Conservation (phyloP, 2,113 vertebrate species). For the Cathartes aura region DNA sequence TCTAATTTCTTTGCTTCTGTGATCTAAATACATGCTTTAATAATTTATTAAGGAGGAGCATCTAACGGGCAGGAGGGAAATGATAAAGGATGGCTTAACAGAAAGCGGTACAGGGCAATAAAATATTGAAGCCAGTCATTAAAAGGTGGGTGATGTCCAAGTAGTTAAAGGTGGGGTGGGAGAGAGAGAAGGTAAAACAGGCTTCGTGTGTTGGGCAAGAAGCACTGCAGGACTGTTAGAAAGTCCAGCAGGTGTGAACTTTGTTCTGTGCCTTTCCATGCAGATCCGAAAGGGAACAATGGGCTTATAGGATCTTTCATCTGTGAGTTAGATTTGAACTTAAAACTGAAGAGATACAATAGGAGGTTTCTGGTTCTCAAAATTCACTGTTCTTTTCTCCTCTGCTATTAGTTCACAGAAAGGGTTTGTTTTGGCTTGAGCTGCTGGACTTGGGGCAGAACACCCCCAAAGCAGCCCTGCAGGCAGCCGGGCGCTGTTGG, state of each 20-base stretch:
- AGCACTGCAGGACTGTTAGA: not conserved
- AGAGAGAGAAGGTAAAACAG: not conserved
- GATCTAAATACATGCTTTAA: slow-evolving; percentile 72
- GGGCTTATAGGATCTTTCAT: not conserved
- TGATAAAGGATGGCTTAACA: slow-evolving; percentile 6
- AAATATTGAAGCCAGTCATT: slow-evolving; percentile 7
- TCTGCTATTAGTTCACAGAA: not conserved
- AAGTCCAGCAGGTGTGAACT: accelerated
- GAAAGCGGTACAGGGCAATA: not conserved
- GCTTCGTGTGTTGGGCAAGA: not conserved
- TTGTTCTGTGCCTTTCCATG: not conserved
- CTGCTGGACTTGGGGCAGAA: not conserved
- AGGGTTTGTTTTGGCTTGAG: not conserved
- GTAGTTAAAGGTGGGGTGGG: not conserved
- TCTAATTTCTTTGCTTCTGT: slow-evolving; percentile 75
- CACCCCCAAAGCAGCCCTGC: not conserved
- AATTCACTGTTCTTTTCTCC: not conserved
- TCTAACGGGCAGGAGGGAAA: not conserved
- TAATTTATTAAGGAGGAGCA: slow-evolving; percentile 54
- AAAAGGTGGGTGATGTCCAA: not conserved
- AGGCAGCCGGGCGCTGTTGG: not conserved
- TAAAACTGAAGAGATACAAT: not conserved
- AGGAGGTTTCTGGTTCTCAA: not conserved
- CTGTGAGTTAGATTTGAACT: not conserved
- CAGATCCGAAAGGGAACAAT: not conserved